These are phyloP conservation scores for Apodemia mormo DNA, from an alignment of 2,888 invertebrate genomes.

Conservation along the genomic window DNA sequence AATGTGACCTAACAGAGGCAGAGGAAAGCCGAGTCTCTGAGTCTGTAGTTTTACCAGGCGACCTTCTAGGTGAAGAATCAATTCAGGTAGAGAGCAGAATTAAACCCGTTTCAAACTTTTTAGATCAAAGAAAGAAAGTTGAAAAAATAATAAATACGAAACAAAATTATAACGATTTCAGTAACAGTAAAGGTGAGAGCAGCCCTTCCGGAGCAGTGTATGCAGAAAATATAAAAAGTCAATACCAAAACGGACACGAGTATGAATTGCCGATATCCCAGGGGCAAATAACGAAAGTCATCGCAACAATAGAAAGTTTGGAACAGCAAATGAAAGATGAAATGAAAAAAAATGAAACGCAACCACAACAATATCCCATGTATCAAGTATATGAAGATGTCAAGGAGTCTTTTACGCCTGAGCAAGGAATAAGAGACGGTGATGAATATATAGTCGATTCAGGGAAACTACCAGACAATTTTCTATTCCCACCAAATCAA, in stretches of 20 bases:
- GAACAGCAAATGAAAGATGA: slow-evolving; percentile 64
- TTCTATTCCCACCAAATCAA: slow-evolving; percentile 62
- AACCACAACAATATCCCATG: slow-evolving; percentile 45
- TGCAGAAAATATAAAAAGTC: slow-evolving; percentile 46
- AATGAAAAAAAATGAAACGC: slow-evolving; percentile 49
- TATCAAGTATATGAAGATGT: slow-evolving; percentile 67
- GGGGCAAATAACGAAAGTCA: slow-evolving; percentile 70
- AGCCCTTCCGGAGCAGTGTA: slow-evolving; percentile 59
- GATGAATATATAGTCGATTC: slow-evolving; percentile 65
- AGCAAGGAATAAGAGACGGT: slow-evolving; percentile 61
- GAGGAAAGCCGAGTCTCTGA: slow-evolving; percentile 78
- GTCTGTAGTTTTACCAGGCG: slow-evolving; percentile 58
- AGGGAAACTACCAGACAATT: slow-evolving; percentile 55
- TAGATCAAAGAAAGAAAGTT: slow-evolving; percentile 65
- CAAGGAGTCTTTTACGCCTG: slow-evolving; percentile 56
- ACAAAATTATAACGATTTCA: slow-evolving; percentile 76
- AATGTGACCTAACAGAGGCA: slow-evolving; percentile 84
- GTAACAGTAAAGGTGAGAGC: slow-evolving; percentile 58
- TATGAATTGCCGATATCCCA: slow-evolving; percentile 71
- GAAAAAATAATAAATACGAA: slow-evolving; percentile 76
- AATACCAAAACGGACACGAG: slow-evolving; percentile 56
- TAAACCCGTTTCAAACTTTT: slow-evolving; percentile 82
- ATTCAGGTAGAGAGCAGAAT: slow-evolving; percentile 84
- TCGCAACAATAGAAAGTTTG: slow-evolving; percentile 67
- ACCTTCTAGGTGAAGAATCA: slow-evolving; percentile 77